phyloP scores from a whole-genome alignment of 53 echinoderm and acorn worm genomes.

The Apostichopus leukothele region DNA sequence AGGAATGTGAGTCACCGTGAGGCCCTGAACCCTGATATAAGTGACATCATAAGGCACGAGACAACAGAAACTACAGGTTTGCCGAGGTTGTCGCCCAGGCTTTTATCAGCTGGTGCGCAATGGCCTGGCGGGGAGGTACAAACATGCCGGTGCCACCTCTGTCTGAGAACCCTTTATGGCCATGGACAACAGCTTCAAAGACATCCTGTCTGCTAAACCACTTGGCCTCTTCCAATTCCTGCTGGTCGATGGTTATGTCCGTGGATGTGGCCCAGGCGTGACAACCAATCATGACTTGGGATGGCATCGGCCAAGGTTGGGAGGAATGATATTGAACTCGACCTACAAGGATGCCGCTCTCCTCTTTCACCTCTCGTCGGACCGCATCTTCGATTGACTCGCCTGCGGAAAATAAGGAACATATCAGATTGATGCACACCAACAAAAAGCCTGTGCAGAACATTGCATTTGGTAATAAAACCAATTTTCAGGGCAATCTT shows the following conservation, averaged over 20 bases:
- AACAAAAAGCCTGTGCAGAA: neutral
- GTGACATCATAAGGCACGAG: no score
- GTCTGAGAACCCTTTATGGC: slow-evolving; percentile 29
- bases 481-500: no score
- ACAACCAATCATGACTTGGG: slow-evolving; percentile 96
- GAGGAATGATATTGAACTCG: slow-evolving; percentile 88
- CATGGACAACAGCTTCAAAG: slow-evolving; percentile 54
- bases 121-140: slow-evolving; percentile 76
- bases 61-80: slow-evolving; percentile 3
- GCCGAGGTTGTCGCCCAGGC: slow-evolving; percentile 87
- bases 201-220: slow-evolving; percentile 83
- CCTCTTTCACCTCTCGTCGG: slow-evolving; percentile 87
- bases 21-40: no score
- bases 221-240: slow-evolving; percentile 83
- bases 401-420: slow-evolving; percentile 46
- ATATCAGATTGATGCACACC: neutral
- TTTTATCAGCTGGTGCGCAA: slow-evolving; percentile 88
- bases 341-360: slow-evolving; percentile 83
- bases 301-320: slow-evolving; percentile 99
- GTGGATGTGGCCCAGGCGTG: slow-evolving; percentile 81
- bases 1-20: no score
- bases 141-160: slow-evolving; percentile 53
- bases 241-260: slow-evolving; percentile 75
- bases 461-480: no score
- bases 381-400: slow-evolving; percentile 96